phyloP scores from a whole-genome alignment of 2,888 invertebrate genomes.

The Eupithecia vulgata region DNA sequence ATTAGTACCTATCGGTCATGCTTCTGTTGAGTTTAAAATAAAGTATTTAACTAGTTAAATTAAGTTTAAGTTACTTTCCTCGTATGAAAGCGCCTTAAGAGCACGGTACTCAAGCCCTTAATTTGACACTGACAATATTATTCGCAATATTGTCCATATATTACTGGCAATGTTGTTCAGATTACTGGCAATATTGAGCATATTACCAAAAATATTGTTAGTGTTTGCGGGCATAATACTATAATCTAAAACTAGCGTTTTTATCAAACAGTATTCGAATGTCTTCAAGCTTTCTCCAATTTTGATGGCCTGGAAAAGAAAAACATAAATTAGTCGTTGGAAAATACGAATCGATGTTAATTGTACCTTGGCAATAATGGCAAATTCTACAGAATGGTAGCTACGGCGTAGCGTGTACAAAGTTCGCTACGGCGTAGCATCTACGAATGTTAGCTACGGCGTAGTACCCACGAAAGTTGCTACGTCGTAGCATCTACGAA shows the following conservation, averaged over 20 bases:
- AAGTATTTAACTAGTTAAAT: background rate
- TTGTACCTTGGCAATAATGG: background rate
- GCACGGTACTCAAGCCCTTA: slow-evolving; percentile 10
- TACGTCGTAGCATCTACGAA: background rate
- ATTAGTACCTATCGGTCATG: background rate
- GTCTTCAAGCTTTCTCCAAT: slow-evolving; percentile 30
- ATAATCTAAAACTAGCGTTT: slow-evolving; percentile 27
- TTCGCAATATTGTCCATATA: background rate
- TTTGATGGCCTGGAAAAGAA: slow-evolving; percentile 34
- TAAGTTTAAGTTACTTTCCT: slow-evolving; percentile 1
- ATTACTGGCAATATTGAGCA: background rate
- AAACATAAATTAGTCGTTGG: background rate
- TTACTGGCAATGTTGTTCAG: background rate
- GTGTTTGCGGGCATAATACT: slow-evolving; percentile 26
- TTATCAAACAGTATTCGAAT: slow-evolving; percentile 26
- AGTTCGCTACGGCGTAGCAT: background rate
- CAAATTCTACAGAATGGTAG: background rate
- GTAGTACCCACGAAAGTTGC: background rate
- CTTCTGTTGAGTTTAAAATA: background rate
- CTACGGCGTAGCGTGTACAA: background rate
- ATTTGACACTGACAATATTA: background rate
- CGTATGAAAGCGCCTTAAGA: slow-evolving; percentile 35
- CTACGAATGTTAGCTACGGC: background rate
- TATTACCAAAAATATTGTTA: background rate
- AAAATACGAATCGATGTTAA: background rate